These are phyloP conservation scores for Apocheima hispidaria DNA, from an alignment of 2,888 invertebrate species.

Conservation along the genomic window DNA sequence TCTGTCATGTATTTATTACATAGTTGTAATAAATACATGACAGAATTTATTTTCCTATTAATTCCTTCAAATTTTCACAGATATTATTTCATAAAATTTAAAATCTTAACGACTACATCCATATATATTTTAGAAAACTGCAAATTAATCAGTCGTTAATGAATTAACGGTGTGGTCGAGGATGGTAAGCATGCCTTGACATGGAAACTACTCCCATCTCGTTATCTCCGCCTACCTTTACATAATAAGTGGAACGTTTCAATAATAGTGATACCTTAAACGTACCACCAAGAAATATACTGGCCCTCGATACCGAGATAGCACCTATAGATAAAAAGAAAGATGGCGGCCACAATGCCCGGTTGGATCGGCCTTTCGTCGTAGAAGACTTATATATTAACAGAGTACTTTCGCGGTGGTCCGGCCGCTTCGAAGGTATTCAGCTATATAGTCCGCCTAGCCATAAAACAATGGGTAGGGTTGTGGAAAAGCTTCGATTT, in stretches of 20 bases:
- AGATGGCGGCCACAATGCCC: conserved; percentile 29
- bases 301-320: conserved; percentile 3
- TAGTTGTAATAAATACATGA: too few relatives aligned
- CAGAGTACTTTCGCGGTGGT: conserved; percentile 3
- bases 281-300: conserved; percentile 13
- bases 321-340: conserved; percentile 23
- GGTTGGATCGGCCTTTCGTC: background rate
- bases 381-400: conserved; percentile 1
- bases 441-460: conserved; percentile 12
- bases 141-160: too few relatives aligned
- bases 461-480: conserved; percentile 11
- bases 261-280: conserved; percentile 24
- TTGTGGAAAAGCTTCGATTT: background rate
- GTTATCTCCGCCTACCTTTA: conserved; percentile 12
- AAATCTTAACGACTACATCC: too few relatives aligned
- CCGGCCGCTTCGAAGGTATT: conserved; percentile 3
- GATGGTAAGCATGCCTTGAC: background rate
- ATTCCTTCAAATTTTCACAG: background rate
- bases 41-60: background rate
- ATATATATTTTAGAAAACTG: too few relatives aligned
- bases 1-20: too few relatives aligned
- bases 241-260: conserved; percentile 28
- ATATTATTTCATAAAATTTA: too few relatives aligned
- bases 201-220: background rate
- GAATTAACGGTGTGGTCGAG: too few relatives aligned